Base-by-base conservation (phyloP, 2,113 vertebrate species). In the Cyphomyrus discorhynchus region DNA sequence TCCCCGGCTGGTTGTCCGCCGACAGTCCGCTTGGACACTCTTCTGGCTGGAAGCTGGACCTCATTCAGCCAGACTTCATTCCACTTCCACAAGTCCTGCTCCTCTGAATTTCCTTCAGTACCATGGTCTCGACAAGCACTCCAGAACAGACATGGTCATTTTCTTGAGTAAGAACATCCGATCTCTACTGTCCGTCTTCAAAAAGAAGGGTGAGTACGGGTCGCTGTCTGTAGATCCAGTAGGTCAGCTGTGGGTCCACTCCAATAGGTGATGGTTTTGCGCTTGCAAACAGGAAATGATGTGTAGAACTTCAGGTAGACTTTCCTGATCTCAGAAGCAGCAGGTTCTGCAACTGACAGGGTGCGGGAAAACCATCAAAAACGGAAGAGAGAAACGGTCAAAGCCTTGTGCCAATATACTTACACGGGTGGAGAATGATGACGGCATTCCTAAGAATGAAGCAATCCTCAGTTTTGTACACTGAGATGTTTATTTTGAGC, bases 131-230 rank as follows among this genome's bases (percentile, higher is more conserved):
- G 13, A 42, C 62, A 53, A 19, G 6, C 52, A 11, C 13, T 80
- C 91, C 56, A 77, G n/a, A 85, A 90, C 92, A 94, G 93, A 86
- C 92, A 99, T 99, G 98, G 98, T 99, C 93, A 96, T 98, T 89
- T 96, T 97, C 93, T 94, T 98, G 90, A 97, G 96, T 93, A 97
- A 97, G 93, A 97, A 95, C 91, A 93, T 98, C 92, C 95, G 93
- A 42, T 96, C 94, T 77, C 94, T 98, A 58, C 95, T 98, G 89
- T 96, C 96, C 66, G 92, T 98, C 94, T 98, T 98, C 96, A 98
- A 98, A 94, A 98, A 97, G 94, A 98, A 96, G 95, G 97, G 97
- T 98, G 94, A 98, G 97, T 97, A 92, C 91, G 85, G 10, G 10
- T 47, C 9, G 8, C 49, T 62, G 24, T 62, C n/a, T 39, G 17